Percentiles rank a stretch among this genome's conserved stretches.
These are phyloP conservation scores for Xestobium rufovillosum DNA, from an alignment of 2,888 invertebrate species.

Conservation along the genomic window DNA sequence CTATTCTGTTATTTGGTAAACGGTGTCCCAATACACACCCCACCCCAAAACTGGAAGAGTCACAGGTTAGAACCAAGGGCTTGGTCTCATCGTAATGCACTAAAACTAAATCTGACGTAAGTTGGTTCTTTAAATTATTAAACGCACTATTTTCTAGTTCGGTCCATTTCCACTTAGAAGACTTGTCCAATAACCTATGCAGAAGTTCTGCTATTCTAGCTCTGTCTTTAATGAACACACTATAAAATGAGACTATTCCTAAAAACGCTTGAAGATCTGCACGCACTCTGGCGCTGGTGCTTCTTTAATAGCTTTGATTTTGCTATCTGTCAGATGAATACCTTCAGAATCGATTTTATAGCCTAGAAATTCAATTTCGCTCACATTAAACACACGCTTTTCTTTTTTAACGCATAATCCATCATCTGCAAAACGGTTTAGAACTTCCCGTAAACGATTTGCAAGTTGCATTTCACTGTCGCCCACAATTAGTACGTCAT, in stretches of 20 bases:
- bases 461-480: conserved; percentile 16
- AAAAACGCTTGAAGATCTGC: conserved; percentile 12
- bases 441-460: conserved; percentile 13
- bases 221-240: conserved; percentile 18
- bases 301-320: too few species aligned
- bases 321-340: conserved; percentile 5
- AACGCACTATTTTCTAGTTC: too few species aligned
- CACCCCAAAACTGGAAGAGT: conserved; percentile 1
- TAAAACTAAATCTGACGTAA: not conserved
- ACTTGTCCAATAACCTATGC: conserved; percentile 11
- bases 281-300: too few species aligned
- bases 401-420: conserved; percentile 21
- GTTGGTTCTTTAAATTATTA: not conserved
- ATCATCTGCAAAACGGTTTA: conserved; percentile 16
- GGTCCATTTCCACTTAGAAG: too few species aligned
- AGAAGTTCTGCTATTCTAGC: conserved; percentile 9
- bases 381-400: conserved; percentile 27
- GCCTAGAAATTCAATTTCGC: too few species aligned
- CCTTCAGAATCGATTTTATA: too few species aligned
- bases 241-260: conserved; percentile 22
- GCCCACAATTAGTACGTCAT: conserved; percentile 22
- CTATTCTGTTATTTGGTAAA: not conserved
- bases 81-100: not conserved
- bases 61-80: conserved; percentile 3
- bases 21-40: not conserved